phyloP scores from a whole-genome alignment of 2,888 invertebrate species.

The Flexamia atlantica region DNA sequence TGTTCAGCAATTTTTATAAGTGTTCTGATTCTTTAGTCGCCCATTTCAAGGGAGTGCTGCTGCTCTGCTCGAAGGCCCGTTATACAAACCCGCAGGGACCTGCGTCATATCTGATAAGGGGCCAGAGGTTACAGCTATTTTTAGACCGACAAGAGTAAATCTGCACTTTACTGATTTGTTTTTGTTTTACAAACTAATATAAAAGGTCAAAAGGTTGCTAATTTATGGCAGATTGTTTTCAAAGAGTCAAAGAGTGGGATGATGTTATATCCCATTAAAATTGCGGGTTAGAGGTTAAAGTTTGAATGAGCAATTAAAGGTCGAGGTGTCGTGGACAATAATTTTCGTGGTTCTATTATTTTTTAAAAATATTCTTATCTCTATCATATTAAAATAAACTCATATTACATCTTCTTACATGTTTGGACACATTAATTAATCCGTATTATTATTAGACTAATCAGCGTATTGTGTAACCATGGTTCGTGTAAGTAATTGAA shows the following conservation, averaged over 20 bases:
- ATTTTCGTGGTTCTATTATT: neutral
- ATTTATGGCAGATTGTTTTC: neutral
- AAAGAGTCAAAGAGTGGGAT: neutral
- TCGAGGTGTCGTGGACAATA: neutral
- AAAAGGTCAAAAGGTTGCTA: neutral
- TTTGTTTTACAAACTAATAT: neutral
- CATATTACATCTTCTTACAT: too few species aligned
- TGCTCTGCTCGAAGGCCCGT: neutral
- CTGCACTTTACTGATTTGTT: constrained; percentile 2
- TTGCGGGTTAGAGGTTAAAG: constrained; percentile 7
- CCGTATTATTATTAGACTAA: too few species aligned
- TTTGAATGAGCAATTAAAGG: neutral
- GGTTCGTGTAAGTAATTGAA: too few species aligned
- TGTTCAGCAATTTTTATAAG: too few species aligned
- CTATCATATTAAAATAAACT: too few species aligned
- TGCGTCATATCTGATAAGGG: constrained; percentile 12
- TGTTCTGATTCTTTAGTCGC: too few species aligned
- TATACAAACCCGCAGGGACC: neutral
- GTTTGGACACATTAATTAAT: too few species aligned
- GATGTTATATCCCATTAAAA: neutral
- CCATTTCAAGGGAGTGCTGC: constrained; percentile 6
- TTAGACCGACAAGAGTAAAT: neutral
- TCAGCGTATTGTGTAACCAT: too few species aligned
- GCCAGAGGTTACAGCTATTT: constrained; percentile 2
- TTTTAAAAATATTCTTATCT: too few species aligned